A percentile compares a stretch with the other conserved stretches of the same genome.
Conservation (phyloP, 2,888 invertebrate species). For the Spodoptera littoralis region DNA sequence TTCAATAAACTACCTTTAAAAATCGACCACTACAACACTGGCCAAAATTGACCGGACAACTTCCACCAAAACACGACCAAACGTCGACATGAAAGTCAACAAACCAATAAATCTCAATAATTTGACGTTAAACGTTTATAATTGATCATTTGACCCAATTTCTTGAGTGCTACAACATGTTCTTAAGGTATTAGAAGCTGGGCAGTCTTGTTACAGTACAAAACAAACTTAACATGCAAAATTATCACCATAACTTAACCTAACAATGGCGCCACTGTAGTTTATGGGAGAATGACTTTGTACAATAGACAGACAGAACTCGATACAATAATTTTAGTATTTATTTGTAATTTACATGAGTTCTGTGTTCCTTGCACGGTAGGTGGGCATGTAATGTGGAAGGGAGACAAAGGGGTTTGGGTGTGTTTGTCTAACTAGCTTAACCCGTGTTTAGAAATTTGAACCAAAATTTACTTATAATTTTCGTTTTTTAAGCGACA, state of each 20-base stretch:
- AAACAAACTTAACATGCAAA: conserved; percentile 33
- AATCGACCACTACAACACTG: too few species aligned
- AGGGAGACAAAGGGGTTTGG: conserved; percentile 15
- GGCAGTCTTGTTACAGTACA: conserved; percentile 23
- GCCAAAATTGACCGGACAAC: too few species aligned
- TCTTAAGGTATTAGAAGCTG: conserved; percentile 4
- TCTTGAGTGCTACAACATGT: conserved; percentile 30
- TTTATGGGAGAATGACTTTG: conserved; percentile 31
- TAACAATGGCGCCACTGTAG: conserved; percentile 32
- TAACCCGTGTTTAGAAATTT: too few species aligned
- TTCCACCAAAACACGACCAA: background rate
- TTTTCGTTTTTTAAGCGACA: too few species aligned
- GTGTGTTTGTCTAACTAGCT: too few species aligned
- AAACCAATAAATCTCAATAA: conserved; percentile 37
- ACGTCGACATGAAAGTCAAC: conserved; percentile 9
- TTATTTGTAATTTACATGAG: conserved; percentile 3
- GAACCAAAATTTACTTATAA: too few species aligned
- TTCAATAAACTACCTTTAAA: background rate
- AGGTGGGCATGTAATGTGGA: conserved; percentile 16
- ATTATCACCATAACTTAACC: conserved; percentile 35
- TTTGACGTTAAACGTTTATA: conserved; percentile 38
- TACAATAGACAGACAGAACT: conserved; percentile 22
- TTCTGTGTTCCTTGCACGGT: conserved; percentile 18
- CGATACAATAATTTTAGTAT: conserved; percentile 20
- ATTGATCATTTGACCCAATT: conserved; percentile 30